Evolutionary conservation across 2,888 invertebrate species (phyloP), one percentile per base, ranked within the genome.

Genomic region (Rhamnusium bicolor): DNA sequence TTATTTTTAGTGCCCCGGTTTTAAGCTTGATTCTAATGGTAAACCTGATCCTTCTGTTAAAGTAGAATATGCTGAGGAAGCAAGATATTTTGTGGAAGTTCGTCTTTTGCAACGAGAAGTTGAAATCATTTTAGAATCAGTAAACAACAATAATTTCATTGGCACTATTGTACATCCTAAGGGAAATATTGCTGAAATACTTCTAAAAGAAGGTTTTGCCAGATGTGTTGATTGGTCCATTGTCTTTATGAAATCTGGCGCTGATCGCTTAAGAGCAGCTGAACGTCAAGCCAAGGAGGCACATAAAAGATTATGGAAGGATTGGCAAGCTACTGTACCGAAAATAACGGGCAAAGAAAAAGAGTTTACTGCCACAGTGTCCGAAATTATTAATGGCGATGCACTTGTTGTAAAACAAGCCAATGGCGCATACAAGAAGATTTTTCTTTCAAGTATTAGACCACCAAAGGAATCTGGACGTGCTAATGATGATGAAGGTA

Each of bases 301-400:
- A 69, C 93, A 93, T 77, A 88, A 95, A 1, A 92, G 98, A 16
- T 90, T 98, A 54, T 99, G 99, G 99, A 94, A 95, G 79, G 95
- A 97, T 84, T 99, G 95, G 87, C 93, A 93, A 80, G 94, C 95
- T 27, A 92, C 91, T 77, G 92, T 92, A 4, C 93, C 94, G 0
- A 90, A 92, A 77, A 92, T 95, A 63, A 91, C 93, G 18, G 92
- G 93, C 2, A 94, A 94, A 85, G 95, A 95, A 80, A 94, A 94
- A 82, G 96, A 97, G 82, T 96, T 94, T 83, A 90, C 90, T 6
- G 97, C 94, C 1, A 93, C 92, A 0, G 96, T 97, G 0, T 90
- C 95, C 18, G 99, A 99, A 88, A 93, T 98, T 46, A 93, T 96
- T 4, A 97, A 98, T 85, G 99, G 97, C 0, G 99, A 99, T 89